Conservation (phyloP, 2,797 vertebrate genomes). For the Parotocinclus haroldoi region DNA sequence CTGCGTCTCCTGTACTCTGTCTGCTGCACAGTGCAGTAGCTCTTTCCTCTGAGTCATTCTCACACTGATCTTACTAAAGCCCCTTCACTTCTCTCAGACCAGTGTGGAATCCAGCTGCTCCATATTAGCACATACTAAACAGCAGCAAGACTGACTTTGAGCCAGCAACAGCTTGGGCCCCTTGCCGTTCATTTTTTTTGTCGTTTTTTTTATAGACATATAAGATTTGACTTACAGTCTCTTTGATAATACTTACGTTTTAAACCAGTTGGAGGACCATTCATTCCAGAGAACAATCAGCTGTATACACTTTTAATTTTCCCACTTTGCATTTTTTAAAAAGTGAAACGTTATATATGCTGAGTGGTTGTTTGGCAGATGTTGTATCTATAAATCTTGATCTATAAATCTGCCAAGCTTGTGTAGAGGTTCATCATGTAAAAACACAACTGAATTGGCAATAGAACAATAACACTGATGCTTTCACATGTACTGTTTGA, state of each 20-base stretch:
- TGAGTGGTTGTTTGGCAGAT: constrained; percentile 28
- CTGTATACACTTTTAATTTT: constrained; percentile 9
- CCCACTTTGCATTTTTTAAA: constrained; percentile 45
- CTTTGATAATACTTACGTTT: not conserved
- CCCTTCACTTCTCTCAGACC: constrained; percentile 49
- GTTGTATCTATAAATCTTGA: constrained; percentile 28
- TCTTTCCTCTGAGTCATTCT: constrained; percentile 50
- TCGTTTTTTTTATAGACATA: not conserved
- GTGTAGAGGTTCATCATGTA: constrained; percentile 22
- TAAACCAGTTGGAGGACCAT: not conserved
- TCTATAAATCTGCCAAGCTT: constrained; percentile 40
- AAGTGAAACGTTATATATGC: constrained; percentile 47
- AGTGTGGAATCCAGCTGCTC: constrained; percentile 70
- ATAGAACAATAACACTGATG: no score
- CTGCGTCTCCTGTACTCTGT: not conserved
- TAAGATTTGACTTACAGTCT: not conserved
- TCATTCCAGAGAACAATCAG: not conserved
- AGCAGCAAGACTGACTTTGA: constrained; percentile 34
- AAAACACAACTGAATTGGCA: not conserved
- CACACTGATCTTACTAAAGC: constrained; percentile 64
- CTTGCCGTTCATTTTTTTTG: constrained; percentile 38
- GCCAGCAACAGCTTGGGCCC: constrained; percentile 42
- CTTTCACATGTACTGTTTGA: no score
- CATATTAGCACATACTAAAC: constrained; percentile 70
- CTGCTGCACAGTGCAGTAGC: constrained; percentile 58